phyloP scores from a whole-genome alignment of 2,888 invertebrate genomes.

The Reticulitermes lucifugus region DNA sequence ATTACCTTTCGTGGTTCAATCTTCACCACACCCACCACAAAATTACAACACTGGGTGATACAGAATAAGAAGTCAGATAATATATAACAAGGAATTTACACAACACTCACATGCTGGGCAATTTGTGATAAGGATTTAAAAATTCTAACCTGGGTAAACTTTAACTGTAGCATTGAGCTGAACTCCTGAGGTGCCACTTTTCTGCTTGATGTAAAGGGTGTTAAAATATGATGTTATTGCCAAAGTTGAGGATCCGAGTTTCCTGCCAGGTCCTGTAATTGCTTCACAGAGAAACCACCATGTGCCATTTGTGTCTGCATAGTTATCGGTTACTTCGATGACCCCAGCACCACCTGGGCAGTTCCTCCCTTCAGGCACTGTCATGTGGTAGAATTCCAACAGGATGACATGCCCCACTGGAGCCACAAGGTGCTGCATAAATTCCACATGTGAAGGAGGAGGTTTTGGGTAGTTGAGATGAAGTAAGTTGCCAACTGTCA shows the following conservation, averaged over 20 bases:
- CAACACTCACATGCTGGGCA: too few species aligned
- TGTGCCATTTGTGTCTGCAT: slow-evolving; percentile 78
- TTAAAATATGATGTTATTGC: slow-evolving; percentile 78
- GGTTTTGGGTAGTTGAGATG: slow-evolving; percentile 72
- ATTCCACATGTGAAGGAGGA: slow-evolving; percentile 67
- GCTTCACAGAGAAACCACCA: slow-evolving; percentile 74
- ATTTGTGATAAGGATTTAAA: too few species aligned
- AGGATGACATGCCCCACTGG: slow-evolving; percentile 63
- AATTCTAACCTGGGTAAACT: slow-evolving; percentile 68
- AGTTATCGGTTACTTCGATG: slow-evolving; percentile 74
- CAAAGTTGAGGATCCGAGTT: slow-evolving; percentile 61
- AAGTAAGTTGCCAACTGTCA: slow-evolving; percentile 64
- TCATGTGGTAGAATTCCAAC: slow-evolving; percentile 64
- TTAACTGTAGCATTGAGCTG: slow-evolving; percentile 72
- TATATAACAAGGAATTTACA: too few species aligned
- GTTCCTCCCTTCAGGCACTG: slow-evolving; percentile 50
- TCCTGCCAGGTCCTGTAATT: slow-evolving; percentile 53
- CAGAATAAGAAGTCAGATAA: too few species aligned
- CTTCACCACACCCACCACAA: too few species aligned
- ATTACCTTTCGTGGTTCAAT: too few species aligned
- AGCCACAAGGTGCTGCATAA: slow-evolving; percentile 69
- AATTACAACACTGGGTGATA: too few species aligned
- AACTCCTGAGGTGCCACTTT: slow-evolving; percentile 64
- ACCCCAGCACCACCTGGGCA: slow-evolving; percentile 63
- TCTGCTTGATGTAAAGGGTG: slow-evolving; percentile 72